phyloP scores from a whole-genome alignment of 2,113 vertebrate genomes.

The Rhabdornis inornatus region DNA sequence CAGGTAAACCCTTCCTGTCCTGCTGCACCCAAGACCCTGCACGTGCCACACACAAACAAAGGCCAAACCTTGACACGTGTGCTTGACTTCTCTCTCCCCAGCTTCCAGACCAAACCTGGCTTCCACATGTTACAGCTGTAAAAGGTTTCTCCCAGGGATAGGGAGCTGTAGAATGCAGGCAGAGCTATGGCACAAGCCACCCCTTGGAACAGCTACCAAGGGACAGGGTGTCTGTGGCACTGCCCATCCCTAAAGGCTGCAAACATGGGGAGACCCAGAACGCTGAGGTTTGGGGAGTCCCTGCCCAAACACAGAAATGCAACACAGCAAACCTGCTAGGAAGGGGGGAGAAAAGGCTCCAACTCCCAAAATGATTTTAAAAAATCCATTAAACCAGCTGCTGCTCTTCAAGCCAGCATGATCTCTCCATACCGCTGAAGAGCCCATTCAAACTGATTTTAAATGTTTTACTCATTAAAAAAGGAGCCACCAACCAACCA shows the following conservation, averaged over 20 bases:
- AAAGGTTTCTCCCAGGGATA: not conserved
- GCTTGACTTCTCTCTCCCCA: not conserved
- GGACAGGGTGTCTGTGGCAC: not conserved
- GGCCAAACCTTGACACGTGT: not conserved
- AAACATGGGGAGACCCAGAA: not conserved
- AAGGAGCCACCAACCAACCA: not conserved
- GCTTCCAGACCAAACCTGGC: not conserved
- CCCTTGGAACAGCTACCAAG: not conserved
- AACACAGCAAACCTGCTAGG: not conserved
- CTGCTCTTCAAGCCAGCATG: not conserved
- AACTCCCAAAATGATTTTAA: not conserved
- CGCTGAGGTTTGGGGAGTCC: not conserved
- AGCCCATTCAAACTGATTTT: not conserved
- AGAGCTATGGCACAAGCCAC: conserved; percentile 3
- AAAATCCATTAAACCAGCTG: not conserved
- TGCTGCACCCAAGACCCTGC: not conserved
- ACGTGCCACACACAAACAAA: not conserved
- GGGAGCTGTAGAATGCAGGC: not conserved
- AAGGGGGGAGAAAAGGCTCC: not conserved
- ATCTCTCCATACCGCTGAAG: not conserved
- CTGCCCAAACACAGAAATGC: not conserved
- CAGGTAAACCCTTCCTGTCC: not conserved
- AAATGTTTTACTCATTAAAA: not conserved
- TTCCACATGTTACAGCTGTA: rapidly evolving
- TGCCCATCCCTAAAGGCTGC: not conserved